These are phyloP conservation scores for Drosophila limbata DNA, from an alignment of 2,888 invertebrate species.

Conservation along the genomic window DNA sequence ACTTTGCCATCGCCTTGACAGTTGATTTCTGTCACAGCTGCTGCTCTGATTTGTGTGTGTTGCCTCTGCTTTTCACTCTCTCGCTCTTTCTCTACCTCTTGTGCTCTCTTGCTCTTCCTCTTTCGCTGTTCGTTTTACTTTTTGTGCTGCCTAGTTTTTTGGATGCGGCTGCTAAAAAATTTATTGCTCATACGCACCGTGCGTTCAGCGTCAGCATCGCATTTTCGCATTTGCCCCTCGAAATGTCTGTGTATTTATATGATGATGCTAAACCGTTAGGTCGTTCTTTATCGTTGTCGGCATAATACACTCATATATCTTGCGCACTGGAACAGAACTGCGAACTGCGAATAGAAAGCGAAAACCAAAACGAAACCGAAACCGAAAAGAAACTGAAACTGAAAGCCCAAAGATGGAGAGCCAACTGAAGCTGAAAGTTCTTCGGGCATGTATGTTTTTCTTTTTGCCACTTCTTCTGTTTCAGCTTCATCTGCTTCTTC, in stretches of 20 bases:
- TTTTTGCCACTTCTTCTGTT: neutral
- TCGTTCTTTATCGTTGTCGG: constrained; percentile 21
- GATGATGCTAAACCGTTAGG: constrained; percentile 47
- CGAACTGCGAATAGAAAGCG: constrained; percentile 8
- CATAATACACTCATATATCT: constrained; percentile 55
- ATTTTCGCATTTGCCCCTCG: constrained; percentile 33
- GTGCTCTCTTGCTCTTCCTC: neutral
- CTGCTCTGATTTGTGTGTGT: constrained; percentile 69
- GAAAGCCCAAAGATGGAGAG: constrained; percentile 1
- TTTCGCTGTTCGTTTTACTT: constrained; percentile 10
- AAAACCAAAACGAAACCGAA: constrained; percentile 22
- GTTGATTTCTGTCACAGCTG: constrained; percentile 80
- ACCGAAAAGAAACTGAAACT: constrained; percentile 13
- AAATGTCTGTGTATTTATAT: constrained; percentile 48
- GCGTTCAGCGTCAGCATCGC: constrained; percentile 26
- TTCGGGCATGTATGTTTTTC: neutral
- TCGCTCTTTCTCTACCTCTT: neutral
- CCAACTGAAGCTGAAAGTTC: constrained; percentile 22
- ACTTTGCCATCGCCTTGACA: constrained; percentile 68
- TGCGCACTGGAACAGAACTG: constrained; percentile 26
- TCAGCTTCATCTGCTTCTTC: neutral
- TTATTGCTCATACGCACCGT: constrained; percentile 73
- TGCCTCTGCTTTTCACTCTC: constrained; percentile 24
- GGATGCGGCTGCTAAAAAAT: constrained; percentile 51
- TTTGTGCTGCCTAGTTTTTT: constrained; percentile 38